phyloP scores from a whole-genome alignment of 2,888 invertebrate genomes.

The Netelia virgata region DNA sequence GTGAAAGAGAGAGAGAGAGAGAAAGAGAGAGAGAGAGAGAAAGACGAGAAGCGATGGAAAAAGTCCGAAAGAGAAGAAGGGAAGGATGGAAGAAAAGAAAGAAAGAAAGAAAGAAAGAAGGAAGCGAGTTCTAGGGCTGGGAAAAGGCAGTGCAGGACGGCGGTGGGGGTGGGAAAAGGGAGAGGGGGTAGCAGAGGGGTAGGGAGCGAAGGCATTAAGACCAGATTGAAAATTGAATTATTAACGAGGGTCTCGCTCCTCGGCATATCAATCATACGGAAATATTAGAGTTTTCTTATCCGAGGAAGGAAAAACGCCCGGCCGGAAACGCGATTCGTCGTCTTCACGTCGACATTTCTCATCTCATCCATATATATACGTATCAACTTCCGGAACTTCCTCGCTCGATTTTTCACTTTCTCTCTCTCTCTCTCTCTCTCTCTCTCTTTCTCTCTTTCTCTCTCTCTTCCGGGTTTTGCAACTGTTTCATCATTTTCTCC shows the following conservation, averaged over 20 bases:
- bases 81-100: not conserved
- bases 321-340: constrained; percentile 66
- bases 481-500: constrained; percentile 1
- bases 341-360: constrained; percentile 20
- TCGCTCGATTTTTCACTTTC: constrained; percentile 35
- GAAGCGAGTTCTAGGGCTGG: constrained; percentile 6
- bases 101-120: not conserved
- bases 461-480: not conserved
- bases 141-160: constrained; percentile 12
- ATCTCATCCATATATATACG: constrained; percentile 14
- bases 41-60: not conserved
- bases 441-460: not conserved
- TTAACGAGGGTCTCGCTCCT: constrained; percentile 76
- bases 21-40: constrained; percentile 3
- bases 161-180: constrained; percentile 16
- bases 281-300: constrained; percentile 74
- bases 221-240: constrained; percentile 81
- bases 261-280: constrained; percentile 78
- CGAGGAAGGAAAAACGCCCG: not conserved
- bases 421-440: constrained; percentile 23
- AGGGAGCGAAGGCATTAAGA: constrained; percentile 71
- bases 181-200: constrained; percentile 7
- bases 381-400: constrained; percentile 48
- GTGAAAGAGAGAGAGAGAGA: constrained; percentile 26
- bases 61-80: constrained; percentile 11